A percentile compares a stretch with the other conserved stretches of the same genome.
These are phyloP conservation scores for Brachypteracias leptosomus DNA, from an alignment of 2,113 vertebrate genomes.

Conservation along the genomic window DNA sequence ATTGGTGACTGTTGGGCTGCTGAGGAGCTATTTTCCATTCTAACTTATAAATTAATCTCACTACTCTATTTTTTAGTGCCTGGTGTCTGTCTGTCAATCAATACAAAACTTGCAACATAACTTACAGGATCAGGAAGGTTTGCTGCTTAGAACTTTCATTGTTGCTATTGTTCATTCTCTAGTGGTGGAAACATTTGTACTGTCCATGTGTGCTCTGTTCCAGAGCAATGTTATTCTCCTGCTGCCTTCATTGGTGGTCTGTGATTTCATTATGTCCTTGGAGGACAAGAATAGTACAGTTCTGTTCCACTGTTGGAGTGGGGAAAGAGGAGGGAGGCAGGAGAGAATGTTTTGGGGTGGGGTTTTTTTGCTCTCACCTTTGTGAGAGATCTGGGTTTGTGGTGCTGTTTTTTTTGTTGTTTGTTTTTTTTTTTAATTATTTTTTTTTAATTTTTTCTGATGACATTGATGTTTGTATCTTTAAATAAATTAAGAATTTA, in stretches of 20 bases:
- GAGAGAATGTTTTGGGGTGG: background rate
- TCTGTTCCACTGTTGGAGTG: background rate
- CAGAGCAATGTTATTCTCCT: background rate
- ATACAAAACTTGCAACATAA: background rate
- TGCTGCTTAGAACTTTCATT: background rate
- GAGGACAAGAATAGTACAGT: background rate
- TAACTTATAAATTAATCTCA: background rate
- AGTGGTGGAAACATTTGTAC: background rate
- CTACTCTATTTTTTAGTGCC: background rate
- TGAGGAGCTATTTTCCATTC: background rate
- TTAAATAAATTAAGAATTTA: background rate
- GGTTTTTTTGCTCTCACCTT: too few species aligned
- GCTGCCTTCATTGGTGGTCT: background rate
- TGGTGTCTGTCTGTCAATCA: background rate
- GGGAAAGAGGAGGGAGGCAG: too few species aligned
- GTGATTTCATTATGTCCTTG: background rate
- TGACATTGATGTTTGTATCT: background rate
- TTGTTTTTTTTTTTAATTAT: too few species aligned
- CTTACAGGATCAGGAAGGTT: background rate
- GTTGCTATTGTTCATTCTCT: background rate
- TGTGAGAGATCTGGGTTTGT: background rate
- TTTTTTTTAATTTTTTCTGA: background rate
- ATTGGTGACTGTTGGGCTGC: background rate
- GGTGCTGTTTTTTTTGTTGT: background rate
- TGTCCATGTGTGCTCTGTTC: background rate